Base-by-base conservation (phyloP, 2,797 vertebrate genomes). In the Silurus lanzhouensis region DNA sequence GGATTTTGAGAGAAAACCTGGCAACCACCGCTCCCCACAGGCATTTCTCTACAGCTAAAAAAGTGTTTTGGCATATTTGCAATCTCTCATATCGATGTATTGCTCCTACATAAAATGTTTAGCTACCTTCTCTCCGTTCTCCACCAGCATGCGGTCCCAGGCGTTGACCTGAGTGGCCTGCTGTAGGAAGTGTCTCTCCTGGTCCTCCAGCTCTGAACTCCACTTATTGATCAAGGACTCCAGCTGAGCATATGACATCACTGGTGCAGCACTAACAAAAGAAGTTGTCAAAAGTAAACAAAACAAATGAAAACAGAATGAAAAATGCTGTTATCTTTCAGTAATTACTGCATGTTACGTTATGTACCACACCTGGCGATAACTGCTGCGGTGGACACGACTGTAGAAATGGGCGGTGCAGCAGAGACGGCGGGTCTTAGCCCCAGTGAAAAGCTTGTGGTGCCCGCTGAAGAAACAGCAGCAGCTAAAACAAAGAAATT, bases 181-280 rank as follows among this genome's bases (percentile, higher is more conserved):
- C 88, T 98, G 97, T 1, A 99, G 93, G 92, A 99, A 99, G 85
- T 99, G 97, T 76, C 98, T 96, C 90, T 99, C 98, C 84, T 99
- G 98, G 90, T 99, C 98, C 87, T 99, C 98, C 17, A 99, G 94
- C 86, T 99, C 98, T 52, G 99, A 94, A 89, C 98, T 99, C 98
- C 98, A 99, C 92, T 99, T 99, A 92, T 99, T 99, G 44, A 99
- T 98, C 88, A 99, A 94, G 63, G 95, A 96, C 93, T 99, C 98
- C 25, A 99, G 93, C 91, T 99, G 98, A 46, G 95, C 95, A 0
- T 99, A 99, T 31, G 96, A 97, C 97, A 99, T 98, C 80, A 96
- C 95, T 0, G 97, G 95, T 10, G 94, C 92, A 3, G 92, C 81
- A 67, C 90, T 90, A 71, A 70, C n/a, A 13, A 12, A 19, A 84